phyloP scores from a whole-genome alignment of 2,113 vertebrate species.

The Miniopterus natalensis region DNA sequence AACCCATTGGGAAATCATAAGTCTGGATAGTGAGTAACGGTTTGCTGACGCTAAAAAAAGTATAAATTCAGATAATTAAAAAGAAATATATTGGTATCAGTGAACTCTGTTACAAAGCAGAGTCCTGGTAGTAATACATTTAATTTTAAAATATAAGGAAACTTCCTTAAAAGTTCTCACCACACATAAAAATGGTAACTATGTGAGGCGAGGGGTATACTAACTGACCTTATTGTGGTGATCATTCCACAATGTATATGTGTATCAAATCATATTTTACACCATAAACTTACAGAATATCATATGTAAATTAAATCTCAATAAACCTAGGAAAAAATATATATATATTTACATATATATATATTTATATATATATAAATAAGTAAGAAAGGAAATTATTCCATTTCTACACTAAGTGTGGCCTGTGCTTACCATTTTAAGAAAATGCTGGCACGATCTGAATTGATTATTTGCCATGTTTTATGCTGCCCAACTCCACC shows the following conservation, averaged over 20 bases:
- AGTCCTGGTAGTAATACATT: slow-evolving; percentile 19
- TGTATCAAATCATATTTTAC: not conserved
- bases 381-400: not conserved
- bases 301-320: not conserved
- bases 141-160: not conserved
- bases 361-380: not conserved
- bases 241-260: not conserved
- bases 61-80: slow-evolving; percentile 39
- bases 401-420: not conserved
- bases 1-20: slow-evolving; percentile 19
- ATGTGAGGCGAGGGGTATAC: not conserved
- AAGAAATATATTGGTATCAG: slow-evolving; percentile 3
- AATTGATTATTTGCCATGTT: not conserved
- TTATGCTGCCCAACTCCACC: not conserved
- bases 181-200: not conserved
- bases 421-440: not conserved
- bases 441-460: not conserved
- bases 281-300: not conserved
- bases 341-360: too few species aligned
- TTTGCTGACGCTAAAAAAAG: not conserved
- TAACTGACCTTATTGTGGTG: not conserved
- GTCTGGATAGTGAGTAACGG: not conserved
- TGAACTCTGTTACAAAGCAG: not conserved
- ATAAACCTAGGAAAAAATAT: not conserved
- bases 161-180: not conserved